Conservation (phyloP, 2,113 vertebrate species). For the Terrapene triunguis region DNA sequence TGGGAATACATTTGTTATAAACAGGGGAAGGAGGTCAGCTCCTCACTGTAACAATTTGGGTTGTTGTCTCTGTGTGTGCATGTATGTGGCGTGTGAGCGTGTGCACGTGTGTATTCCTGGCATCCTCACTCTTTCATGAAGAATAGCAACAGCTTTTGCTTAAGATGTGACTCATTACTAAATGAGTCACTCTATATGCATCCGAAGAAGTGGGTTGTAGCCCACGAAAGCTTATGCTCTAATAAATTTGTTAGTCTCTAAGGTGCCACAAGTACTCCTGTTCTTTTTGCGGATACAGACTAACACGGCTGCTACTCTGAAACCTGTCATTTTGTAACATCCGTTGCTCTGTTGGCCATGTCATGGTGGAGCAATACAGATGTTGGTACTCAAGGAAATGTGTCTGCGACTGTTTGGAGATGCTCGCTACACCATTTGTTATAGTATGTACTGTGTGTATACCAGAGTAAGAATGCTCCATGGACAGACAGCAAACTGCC, state of each 20-base stretch:
- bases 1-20: accelerated
- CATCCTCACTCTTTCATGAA: not conserved
- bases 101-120: not conserved
- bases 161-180: constrained; percentile 16
- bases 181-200: too few relatives aligned
- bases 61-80: too few relatives aligned
- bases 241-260: too few relatives aligned
- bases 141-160: not conserved
- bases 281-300: too few relatives aligned
- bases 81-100: too few relatives aligned
- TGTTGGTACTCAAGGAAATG: not conserved
- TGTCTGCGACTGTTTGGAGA: not conserved
- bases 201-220: too few relatives aligned
- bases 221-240: too few relatives aligned
- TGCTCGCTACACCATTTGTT: not conserved
- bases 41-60: not conserved
- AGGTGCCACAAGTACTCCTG: too few relatives aligned
- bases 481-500: not conserved
- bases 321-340: not conserved
- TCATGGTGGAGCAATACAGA: not conserved
- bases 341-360: not conserved
- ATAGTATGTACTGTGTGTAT: accelerated
- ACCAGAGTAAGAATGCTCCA: not conserved
- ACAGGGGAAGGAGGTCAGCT: not conserved
- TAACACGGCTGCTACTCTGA: too few relatives aligned